Evolutionary conservation across 2,797 vertebrate species (phyloP).

Genomic region (Furcifer pardalis): DNA sequence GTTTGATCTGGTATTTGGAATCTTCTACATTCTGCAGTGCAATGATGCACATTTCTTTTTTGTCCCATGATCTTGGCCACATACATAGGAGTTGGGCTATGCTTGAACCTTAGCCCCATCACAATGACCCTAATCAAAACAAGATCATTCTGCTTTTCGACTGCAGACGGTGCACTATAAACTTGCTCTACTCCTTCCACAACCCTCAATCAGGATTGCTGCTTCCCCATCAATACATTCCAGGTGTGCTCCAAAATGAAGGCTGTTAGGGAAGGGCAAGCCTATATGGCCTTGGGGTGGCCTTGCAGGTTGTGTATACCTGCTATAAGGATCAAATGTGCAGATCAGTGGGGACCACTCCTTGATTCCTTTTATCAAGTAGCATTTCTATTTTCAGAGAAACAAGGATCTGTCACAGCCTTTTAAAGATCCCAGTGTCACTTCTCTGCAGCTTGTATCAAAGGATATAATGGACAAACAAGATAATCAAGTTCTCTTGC

Average conservation of each 20-base stretch:
- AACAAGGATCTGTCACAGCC: neutral
- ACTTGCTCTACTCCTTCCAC: no score
- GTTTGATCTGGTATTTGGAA: conserved; percentile 9
- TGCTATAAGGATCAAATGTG: neutral
- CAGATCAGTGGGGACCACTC: neutral
- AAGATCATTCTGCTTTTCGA: neutral
- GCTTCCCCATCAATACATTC: neutral
- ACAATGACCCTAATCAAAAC: neutral
- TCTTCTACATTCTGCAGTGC: neutral
- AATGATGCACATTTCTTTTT: neutral
- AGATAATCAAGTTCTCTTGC: no score
- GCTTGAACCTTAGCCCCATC: neutral
- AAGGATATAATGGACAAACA: no score
- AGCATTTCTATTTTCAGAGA: neutral
- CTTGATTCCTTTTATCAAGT: neutral
- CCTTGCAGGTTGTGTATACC: neutral
- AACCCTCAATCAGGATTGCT: neutral
- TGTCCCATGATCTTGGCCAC: neutral
- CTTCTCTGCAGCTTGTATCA: neutral
- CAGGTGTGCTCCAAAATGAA: no score
- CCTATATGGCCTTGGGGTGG: neutral
- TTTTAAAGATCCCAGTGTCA: neutral
- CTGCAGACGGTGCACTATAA: neutral
- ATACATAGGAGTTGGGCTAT: neutral
- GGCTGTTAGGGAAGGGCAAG: no score